phyloP scores from a whole-genome alignment of 37 sponge, comb jelly and placozoan species.

The Tethya wilhelma region DNA sequence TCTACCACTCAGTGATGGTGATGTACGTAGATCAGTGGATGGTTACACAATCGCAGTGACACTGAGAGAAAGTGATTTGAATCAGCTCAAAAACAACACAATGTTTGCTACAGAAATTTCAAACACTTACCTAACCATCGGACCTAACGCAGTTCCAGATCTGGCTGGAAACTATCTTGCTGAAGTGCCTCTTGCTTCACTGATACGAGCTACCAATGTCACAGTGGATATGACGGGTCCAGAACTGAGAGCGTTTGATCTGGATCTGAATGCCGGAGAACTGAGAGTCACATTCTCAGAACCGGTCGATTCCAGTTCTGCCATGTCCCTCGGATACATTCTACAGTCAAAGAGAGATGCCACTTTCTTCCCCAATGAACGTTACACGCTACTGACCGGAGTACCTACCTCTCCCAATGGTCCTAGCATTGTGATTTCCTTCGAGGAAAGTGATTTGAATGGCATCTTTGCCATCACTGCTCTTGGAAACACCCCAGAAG shows the following conservation, averaged over 20 bases:
- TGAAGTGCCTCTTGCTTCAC: conserved; percentile 32
- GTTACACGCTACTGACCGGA: conserved; percentile 59
- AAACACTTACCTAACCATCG: conserved; percentile 63
- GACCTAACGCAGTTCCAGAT: conserved; percentile 68
- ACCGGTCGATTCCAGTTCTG: conserved; percentile 54
- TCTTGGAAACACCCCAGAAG: conserved; percentile 63
- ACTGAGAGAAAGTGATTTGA: conserved; percentile 41
- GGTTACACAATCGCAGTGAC: conserved; percentile 43
- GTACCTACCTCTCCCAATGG: conserved; percentile 40
- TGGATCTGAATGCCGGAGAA: conserved; percentile 72
- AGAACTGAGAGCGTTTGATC: conserved; percentile 43
- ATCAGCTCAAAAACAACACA: conserved; percentile 72
- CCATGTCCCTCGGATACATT: conserved; percentile 30
- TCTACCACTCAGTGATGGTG: conserved; percentile 14
- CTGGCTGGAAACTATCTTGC: conserved; percentile 67
- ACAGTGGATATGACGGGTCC: conserved; percentile 67
- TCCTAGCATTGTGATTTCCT: conserved; percentile 30
- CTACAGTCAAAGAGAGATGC: conserved; percentile 75
- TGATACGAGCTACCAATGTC: conserved; percentile 35
- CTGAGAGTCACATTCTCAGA: conserved; percentile 81
- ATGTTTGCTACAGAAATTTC: conserved; percentile 48
- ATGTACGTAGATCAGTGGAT: conserved; percentile 51
- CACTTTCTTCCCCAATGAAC: conserved; percentile 56
- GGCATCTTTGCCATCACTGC: conserved; percentile 72
- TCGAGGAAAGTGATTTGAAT: conserved; percentile 68